phyloP scores from a whole-genome alignment of 23 tunicate genomes.

The Botrylloides violaceus region DNA sequence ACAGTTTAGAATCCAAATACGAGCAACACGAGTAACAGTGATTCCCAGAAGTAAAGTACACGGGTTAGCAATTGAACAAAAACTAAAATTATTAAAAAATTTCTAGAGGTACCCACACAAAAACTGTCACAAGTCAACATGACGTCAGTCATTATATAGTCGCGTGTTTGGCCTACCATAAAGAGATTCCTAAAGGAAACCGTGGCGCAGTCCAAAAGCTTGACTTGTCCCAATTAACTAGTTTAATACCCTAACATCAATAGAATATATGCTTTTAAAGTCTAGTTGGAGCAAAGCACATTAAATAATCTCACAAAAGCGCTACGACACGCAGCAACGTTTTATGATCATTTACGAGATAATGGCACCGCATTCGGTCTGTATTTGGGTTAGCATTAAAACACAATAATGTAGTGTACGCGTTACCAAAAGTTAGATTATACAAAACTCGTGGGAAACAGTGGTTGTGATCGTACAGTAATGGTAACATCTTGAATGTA shows the following conservation, averaged over 20 bases:
- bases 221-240: neutral
- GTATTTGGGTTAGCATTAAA: neutral
- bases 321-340: neutral
- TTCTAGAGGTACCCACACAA: neutral
- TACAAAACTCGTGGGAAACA: too few species aligned
- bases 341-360: neutral
- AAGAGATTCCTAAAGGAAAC: neutral
- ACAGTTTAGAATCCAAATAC: neutral
- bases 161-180: neutral
- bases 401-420: too few species aligned
- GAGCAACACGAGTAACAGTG: neutral
- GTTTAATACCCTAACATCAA: neutral
- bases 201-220: neutral
- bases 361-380: neutral
- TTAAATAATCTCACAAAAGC: neutral
- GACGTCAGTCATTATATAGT: neutral
- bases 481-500: too few species aligned
- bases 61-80: neutral
- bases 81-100: neutral
- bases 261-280: neutral
- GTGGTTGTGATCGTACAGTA: too few species aligned
- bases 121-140: neutral
- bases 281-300: neutral
- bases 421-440: too few species aligned
- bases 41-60: neutral